phyloP scores from a whole-genome alignment of 2,888 invertebrate species.

The Lypha dubia region DNA sequence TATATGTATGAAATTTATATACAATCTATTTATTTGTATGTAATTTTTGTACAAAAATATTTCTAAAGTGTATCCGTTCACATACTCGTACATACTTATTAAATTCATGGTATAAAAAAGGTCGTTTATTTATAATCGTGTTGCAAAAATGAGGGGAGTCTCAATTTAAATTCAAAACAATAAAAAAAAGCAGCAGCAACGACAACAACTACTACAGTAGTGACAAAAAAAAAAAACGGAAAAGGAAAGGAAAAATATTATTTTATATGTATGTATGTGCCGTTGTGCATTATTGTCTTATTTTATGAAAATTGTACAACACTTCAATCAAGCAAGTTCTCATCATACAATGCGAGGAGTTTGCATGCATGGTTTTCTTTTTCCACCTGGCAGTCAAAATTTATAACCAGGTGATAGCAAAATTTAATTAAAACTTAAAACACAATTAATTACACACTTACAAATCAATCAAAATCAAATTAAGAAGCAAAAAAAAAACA shows the following conservation, averaged over 20 bases:
- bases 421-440: slow-evolving; percentile 15
- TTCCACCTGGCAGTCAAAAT: background rate
- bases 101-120: slow-evolving; percentile 36
- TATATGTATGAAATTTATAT: background rate
- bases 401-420: slow-evolving; percentile 27
- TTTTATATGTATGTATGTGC: no score
- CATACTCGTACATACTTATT: no score
- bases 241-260: background rate
- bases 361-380: background rate
- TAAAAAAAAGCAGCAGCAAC: background rate
- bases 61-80: slow-evolving; percentile 35
- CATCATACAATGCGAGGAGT: background rate
- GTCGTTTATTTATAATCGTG: slow-evolving; percentile 56
- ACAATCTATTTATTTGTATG: no score
- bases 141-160: slow-evolving; percentile 17
- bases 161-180: slow-evolving; percentile 2
- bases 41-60: slow-evolving; percentile 6
- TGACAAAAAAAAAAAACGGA: slow-evolving; percentile 7
- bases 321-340: background rate
- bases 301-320: background rate
- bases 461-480: slow-evolving; percentile 64
- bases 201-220: background rate
- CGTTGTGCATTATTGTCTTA: no score
- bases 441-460: slow-evolving; percentile 25
- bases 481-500: slow-evolving; percentile 36